These are phyloP conservation scores for Molothrus aeneus DNA, from an alignment of 2,797 vertebrate species.

Conservation along the genomic window DNA sequence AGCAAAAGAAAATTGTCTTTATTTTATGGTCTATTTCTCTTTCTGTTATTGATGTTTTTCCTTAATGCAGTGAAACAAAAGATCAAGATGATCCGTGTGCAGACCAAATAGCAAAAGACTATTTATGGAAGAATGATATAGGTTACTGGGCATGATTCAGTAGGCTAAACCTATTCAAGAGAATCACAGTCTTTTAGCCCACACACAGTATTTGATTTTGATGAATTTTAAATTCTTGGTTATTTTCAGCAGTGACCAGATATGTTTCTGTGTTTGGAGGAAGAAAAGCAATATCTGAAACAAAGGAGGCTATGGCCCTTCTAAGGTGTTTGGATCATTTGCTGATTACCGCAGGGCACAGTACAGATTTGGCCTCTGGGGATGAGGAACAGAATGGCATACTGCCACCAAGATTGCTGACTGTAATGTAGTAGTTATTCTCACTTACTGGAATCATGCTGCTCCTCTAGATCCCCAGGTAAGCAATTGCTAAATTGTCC, in stretches of 20 bases:
- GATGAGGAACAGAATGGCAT: background rate
- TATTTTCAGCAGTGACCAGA: background rate
- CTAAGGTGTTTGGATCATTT: background rate
- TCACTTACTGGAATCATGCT: background rate
- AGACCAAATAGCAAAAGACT: background rate
- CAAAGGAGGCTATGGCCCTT: background rate
- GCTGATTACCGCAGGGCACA: background rate
- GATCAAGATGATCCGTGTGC: background rate
- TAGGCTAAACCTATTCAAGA: background rate
- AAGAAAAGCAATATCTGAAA: background rate
- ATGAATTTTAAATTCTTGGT: background rate
- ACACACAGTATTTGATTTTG: background rate
- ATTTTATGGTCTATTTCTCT: background rate
- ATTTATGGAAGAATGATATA: background rate
- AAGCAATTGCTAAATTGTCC: conserved; percentile 36
- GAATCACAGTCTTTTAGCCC: background rate
- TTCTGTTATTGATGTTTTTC: background rate
- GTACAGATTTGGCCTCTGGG: background rate
- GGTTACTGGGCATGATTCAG: background rate
- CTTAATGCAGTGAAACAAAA: background rate
- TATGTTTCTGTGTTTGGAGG: background rate
- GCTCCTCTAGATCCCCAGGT: background rate
- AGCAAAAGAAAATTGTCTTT: background rate
- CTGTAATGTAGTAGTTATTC: conserved; percentile 16
- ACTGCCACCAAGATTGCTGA: background rate